Evolutionary conservation across 1,140 invertebrate genomes (phyloP).

Genomic region (Drosophila sturtevanti): DNA sequence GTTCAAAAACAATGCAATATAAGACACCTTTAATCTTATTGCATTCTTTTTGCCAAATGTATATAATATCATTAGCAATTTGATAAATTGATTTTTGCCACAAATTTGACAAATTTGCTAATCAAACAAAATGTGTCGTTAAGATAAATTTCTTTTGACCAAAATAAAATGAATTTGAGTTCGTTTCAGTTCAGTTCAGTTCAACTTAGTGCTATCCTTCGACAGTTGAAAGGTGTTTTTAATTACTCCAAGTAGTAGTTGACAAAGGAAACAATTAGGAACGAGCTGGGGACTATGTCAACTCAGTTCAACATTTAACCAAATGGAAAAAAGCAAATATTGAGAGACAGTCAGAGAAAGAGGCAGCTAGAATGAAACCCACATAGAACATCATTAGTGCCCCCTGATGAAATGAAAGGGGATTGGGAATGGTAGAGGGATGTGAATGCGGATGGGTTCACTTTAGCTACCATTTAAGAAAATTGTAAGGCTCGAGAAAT

Average conservation of each 20-base stretch:
- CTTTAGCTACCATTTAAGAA: conserved; percentile 46
- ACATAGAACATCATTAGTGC: conserved; percentile 80
- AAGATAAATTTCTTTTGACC: conserved; percentile 6
- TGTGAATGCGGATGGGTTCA: conserved; percentile 25
- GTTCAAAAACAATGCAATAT: no score
- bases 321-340: conserved; percentile 82
- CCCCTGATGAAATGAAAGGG: conserved; percentile 16
- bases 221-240: conserved; percentile 81
- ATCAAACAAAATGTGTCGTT: conserved; percentile 64
- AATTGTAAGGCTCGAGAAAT: conserved; percentile 54
- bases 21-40: background rate
- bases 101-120: conserved; percentile 79
- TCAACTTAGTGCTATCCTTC: conserved; percentile 7
- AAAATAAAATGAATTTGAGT: background rate
- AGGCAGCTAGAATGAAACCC: conserved; percentile 44
- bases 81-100: conserved; percentile 66
- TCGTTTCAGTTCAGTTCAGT: background rate
- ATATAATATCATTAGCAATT: conserved; percentile 59
- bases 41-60: background rate
- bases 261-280: conserved; percentile 71
- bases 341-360: conserved; percentile 36
- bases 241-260: conserved; percentile 74
- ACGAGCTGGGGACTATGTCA: conserved; percentile 37
- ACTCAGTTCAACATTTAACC: conserved; percentile 67
- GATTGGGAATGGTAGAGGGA: conserved; percentile 12